Conservation (phyloP, 2,797 vertebrate genomes). For the Trichosurus vulpecula region DNA sequence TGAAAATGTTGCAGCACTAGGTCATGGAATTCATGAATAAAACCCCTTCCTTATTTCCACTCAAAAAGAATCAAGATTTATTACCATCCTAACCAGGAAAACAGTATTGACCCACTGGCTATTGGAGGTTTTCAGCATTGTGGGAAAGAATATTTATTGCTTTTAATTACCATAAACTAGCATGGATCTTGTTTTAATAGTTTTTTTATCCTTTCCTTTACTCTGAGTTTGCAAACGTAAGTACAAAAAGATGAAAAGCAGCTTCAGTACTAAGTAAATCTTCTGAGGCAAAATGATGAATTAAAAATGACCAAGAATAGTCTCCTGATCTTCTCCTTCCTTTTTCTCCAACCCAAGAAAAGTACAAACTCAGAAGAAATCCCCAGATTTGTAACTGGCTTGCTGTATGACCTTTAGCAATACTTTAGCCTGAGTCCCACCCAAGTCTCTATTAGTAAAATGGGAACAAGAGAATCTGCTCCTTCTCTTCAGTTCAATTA, state of each 20-base stretch:
- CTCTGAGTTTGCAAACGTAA: conserved; percentile 71
- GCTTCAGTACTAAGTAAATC: conserved; percentile 66
- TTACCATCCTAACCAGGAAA: conserved; percentile 82
- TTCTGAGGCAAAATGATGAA: conserved; percentile 71
- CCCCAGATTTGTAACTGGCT: not conserved
- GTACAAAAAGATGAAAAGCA: conserved; percentile 61
- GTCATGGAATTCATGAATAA: conserved; percentile 84
- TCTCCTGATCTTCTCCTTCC: conserved; percentile 44
- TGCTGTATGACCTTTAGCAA: not conserved
- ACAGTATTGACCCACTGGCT: conserved; percentile 84
- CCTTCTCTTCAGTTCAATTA: not conserved
- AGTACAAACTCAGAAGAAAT: not conserved
- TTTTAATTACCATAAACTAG: conserved; percentile 88
- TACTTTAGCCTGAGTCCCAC: not conserved
- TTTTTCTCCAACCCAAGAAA: conserved; percentile 49
- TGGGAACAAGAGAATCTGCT: not conserved
- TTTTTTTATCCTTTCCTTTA: conserved; percentile 73
- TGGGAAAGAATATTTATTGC: conserved; percentile 84
- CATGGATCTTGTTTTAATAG: conserved; percentile 82
- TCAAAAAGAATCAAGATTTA: conserved; percentile 86
- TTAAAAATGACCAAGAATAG: conserved; percentile 69
- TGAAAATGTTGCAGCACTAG: conserved; percentile 80
- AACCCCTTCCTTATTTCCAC: conserved; percentile 82
- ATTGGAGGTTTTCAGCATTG: conserved; percentile 81
- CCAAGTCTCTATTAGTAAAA: not conserved